Evolutionary conservation across 1,140 invertebrate genomes (phyloP), one percentile per base, ranked within the genome.

Genomic region (Aricia agestis): DNA sequence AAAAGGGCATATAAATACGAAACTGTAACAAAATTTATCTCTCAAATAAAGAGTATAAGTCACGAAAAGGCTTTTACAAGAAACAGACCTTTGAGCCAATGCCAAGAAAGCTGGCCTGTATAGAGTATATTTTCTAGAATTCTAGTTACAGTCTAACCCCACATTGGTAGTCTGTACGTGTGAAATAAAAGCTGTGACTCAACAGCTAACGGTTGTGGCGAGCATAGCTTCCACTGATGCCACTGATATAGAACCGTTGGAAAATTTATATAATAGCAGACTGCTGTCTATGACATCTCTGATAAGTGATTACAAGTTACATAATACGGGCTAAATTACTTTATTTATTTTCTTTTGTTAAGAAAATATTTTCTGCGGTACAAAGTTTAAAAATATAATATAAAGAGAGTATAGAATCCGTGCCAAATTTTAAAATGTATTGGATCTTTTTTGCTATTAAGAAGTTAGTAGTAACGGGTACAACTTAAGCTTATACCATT

Each of bases 141-240:
- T 63, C 19, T 63, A 18, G 18, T 11, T 63, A 63, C 18, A 63
- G 59, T 63, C 9, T 0, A 52, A 1, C 9, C n/a, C 6, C n/a
- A 59, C 59, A 63, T 63, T 63, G 18, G 59, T 63, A 63, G 59
- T 18, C 59, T 19, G 19, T 6, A 63, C 59, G 19, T 63, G 59
- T 63, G 59, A 63, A 63, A 63, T 63, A 63, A 59, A 63, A 63
- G 18, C 59, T 19, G 18, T 63, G 59, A 63, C 59, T 63, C 59
- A 63, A 63, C 59, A 63, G 18, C 59, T 63, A 63, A 63, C 59
- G 59, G 59, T 18, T 19, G 6, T 63, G 19, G 59, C 19, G 19
- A 63, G 59, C 19, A 19, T 63, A 63, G 59, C 59, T 18, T 18
- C 18, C 18, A 25, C 19, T 11, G 45, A 52, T 63, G 10, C 6